Base-by-base conservation (phyloP, 1,140 invertebrate genomes). In the Dolichoris vasculosae region DNA sequence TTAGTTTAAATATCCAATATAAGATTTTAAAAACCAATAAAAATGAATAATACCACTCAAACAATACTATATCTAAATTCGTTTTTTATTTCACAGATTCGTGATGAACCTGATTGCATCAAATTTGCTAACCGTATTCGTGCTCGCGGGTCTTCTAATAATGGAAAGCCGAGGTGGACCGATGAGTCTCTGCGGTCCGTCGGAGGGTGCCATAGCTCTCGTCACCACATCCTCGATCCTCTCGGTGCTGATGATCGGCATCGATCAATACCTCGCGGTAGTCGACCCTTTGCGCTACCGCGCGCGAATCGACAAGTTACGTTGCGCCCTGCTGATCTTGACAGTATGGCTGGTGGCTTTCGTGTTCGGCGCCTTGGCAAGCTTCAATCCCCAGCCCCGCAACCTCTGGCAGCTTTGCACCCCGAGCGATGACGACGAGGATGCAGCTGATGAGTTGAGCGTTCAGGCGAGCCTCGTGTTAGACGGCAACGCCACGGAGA, bases 201-300 rank as follows among this genome's bases (percentile, higher is more conserved):
- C 92, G 17, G 92, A 93, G 76, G 90, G 91, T 26, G 89, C 90
- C 0, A 90, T 89, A 20, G 91, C 91, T 9, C 64, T 93, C 3
- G 90, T 92, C 51, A 93, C 92, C 0, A 91, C 91, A 9, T 93
- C 92, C 0, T 95, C 94, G 26, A 94, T 96, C 3, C 94, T 97
- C 35, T 96, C 96, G 0, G 95, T 98, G 11, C 94, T 97, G 15
- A 94, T 98, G 17, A 97, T 98, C 59, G 96, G 97, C 1, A 92
- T 97, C 3, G 97, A 98, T 90, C 96, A 98, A 89, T 98, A 97
- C 91, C 96, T 96, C 87, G 97, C 97, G 0, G 97, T 98, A 48
- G 96, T 97, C 9, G 96, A 97, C 90, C 97, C 97, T 0, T 93
- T 98, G 38, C 95, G 96, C n/a, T 98, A 98, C 91, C 96, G 97